Evolutionary conservation across 2,797 vertebrate genomes (phyloP), one percentile per base, ranked within the genome.

Genomic region (Melanotaenia pygmaea): DNA sequence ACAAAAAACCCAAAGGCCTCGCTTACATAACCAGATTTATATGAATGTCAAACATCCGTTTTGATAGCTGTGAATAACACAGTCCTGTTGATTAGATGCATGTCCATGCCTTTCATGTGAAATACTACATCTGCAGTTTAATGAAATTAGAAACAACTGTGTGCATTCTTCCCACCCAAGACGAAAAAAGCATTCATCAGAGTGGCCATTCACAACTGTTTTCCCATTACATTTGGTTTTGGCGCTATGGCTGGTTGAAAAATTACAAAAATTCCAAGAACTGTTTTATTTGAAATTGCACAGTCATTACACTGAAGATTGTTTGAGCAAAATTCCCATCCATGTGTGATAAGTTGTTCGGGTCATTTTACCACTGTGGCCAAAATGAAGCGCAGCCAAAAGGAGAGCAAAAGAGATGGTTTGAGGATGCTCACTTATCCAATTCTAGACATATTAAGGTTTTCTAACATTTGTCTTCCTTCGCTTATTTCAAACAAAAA

Each of bases 81-180:
- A 4, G 45, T 45, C 58, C 28, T n/a, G 4, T 65, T 71, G 72
- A 83, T 80, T 57, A 45, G 64, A 83, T 65, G 61, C 80, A 26
- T 56, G 66, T 83, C 70, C 34, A 20, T 77, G 67, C 67, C 61
- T 75, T 59, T 72, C 54, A 57, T 78, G 74, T 76, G 72, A 83
- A 76, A 69, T 69, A 14, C 59, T 77, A 84, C 57, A 66, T 79
- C 80, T 77, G 67, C 67, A 81, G 37, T 73, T 83, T 65, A 75
- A 72, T 70, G 53, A 89, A 89, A 86, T 79, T 24, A 82, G 78
- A 91, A 88, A 83, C 88, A 85, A 91, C 89, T 80, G 73, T 38
- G 64, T 71, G 43, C 78, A 59, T 77, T 64, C 35, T 80, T 84
- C 87, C 91, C 86, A 84, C 83, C 85, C 83, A 88, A 79, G 80